Conservation (phyloP, 2,888 invertebrate genomes). For the Ennomos erosarius region DNA sequence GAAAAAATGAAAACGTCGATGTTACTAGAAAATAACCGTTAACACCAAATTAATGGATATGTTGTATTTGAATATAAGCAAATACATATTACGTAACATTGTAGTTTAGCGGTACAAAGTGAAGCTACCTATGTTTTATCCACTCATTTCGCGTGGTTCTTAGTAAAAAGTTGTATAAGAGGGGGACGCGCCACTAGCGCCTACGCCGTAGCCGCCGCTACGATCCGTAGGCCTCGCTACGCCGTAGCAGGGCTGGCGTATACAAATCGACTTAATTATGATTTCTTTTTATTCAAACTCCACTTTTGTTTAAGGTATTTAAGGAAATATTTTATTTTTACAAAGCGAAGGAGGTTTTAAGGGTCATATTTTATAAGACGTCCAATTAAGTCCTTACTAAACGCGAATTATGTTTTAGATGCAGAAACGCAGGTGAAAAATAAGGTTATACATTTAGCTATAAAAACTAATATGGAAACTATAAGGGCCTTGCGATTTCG, state of each 20-base stretch:
- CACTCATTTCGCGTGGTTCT: slow-evolving; percentile 84
- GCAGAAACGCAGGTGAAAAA: not conserved
- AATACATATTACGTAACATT: not conserved
- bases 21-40: too few species aligned
- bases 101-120: slow-evolving; percentile 49
- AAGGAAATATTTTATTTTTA: slow-evolving; percentile 25
- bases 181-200: slow-evolving; percentile 65
- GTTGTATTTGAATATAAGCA: not conserved
- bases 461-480: too few species aligned
- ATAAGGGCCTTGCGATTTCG: too few species aligned
- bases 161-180: slow-evolving; percentile 80
- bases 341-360: slow-evolving; percentile 18
- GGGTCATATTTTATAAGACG: slow-evolving; percentile 14
- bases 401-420: slow-evolving; percentile 10
- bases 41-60: too few species aligned
- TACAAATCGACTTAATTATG: slow-evolving; percentile 47
- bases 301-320: slow-evolving; percentile 18
- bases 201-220: slow-evolving; percentile 65
- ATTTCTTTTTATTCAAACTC: slow-evolving; percentile 33
- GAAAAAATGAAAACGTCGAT: too few species aligned
- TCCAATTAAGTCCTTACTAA: slow-evolving; percentile 14
- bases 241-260: slow-evolving; percentile 54
- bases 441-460: too few species aligned
- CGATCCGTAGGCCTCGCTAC: slow-evolving; percentile 60
- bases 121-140: slow-evolving; percentile 83